These are phyloP conservation scores for Apistogramma diplotaenia DNA, from an alignment of 2,113 vertebrate genomes.

Conservation along the genomic window DNA sequence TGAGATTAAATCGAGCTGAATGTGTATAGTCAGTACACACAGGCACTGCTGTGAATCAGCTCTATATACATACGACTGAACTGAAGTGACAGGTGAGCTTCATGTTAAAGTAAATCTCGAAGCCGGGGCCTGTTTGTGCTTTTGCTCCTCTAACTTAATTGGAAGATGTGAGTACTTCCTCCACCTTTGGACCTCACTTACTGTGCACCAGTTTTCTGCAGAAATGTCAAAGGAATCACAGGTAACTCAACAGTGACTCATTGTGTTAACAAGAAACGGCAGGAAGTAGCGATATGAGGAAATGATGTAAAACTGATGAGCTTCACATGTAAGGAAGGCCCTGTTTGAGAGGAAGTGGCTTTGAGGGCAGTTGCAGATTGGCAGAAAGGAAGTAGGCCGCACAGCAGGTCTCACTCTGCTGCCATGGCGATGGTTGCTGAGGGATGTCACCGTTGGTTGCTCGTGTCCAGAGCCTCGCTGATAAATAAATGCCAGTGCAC, in stretches of 20 bases:
- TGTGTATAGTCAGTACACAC: not conserved
- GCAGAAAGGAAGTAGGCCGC: slow-evolving; percentile 77
- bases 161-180: not conserved
- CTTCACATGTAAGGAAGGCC: slow-evolving; percentile 33
- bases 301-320: slow-evolving; percentile 45
- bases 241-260: not conserved
- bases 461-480: slow-evolving; percentile 22
- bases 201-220: not conserved
- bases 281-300: slow-evolving; percentile 36
- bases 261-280: slow-evolving; percentile 34
- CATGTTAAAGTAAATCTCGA: no score
- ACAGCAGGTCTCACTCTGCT: slow-evolving; percentile 62
- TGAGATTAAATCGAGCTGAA: not conserved
- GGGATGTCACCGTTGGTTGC: slow-evolving; percentile 38
- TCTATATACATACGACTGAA: not conserved
- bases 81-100: not conserved
- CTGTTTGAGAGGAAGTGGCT: slow-evolving; percentile 77
- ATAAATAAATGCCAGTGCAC: slow-evolving; percentile 2
- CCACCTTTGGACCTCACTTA: not conserved
- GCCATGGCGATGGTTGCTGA: slow-evolving; percentile 60
- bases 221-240: not conserved
- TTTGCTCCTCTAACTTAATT: not conserved
- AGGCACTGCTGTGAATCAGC: not conserved
- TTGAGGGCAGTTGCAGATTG: slow-evolving; percentile 69
- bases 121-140: not conserved